A percentile compares a stretch with the other conserved stretches of the same genome.
Conservation (phyloP, 1,140 invertebrate species). For the Drosophila pectinifera region DNA sequence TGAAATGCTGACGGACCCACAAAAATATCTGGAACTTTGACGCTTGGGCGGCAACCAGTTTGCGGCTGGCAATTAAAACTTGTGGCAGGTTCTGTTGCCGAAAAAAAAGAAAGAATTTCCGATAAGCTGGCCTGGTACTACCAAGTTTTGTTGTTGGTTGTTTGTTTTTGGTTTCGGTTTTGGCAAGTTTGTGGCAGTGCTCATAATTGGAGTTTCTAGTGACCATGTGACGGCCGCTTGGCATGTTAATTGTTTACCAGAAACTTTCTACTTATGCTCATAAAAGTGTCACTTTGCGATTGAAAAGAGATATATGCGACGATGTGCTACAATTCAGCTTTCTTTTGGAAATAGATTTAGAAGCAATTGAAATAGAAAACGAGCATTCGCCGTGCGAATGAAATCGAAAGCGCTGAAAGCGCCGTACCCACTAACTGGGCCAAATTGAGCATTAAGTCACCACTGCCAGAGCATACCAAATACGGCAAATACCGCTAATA, state of each 20-base stretch:
- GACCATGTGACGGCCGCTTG: slow-evolving; percentile 47
- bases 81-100: slow-evolving; percentile 48
- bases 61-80: slow-evolving; percentile 64
- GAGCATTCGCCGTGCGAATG: slow-evolving; percentile 50
- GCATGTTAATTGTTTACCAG: slow-evolving; percentile 75
- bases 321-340: slow-evolving; percentile 72
- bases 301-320: slow-evolving; percentile 63
- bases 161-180: slow-evolving; percentile 36
- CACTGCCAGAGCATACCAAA: slow-evolving; percentile 69
- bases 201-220: slow-evolving; percentile 63
- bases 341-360: slow-evolving; percentile 77
- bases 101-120: slow-evolving; percentile 5
- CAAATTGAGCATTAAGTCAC: slow-evolving; percentile 75
- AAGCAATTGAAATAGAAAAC: slow-evolving; percentile 83
- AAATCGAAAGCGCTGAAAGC: slow-evolving; percentile 81
- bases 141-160: slow-evolving; percentile 4
- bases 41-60: slow-evolving; percentile 55
- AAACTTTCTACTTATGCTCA: slow-evolving; percentile 81
- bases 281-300: slow-evolving; percentile 77
- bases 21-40: slow-evolving; percentile 57
- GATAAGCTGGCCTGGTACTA: slow-evolving; percentile 25
- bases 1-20: slow-evolving; percentile 45
- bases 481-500: slow-evolving; percentile 27
- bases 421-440: slow-evolving; percentile 66
- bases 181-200: slow-evolving; percentile 49